Conservation (phyloP, 2,113 vertebrate species). For the Petrocephalus microphthalmus region DNA sequence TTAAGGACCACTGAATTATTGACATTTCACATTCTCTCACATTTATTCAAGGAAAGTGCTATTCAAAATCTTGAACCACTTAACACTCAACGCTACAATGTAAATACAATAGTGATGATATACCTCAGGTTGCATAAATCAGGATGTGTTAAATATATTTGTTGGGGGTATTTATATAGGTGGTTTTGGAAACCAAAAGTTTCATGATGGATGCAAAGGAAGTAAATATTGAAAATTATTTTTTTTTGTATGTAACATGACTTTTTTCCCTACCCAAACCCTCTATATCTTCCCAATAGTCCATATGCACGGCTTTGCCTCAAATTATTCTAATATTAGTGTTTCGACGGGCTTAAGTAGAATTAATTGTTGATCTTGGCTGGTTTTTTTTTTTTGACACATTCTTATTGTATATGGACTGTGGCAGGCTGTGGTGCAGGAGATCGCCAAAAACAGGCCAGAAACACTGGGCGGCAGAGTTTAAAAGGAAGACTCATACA, state of each 20-base stretch:
- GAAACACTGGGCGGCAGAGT: background rate
- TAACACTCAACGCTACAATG: background rate
- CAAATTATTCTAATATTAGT: background rate
- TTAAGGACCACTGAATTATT: background rate
- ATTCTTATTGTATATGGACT: background rate
- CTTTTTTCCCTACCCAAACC: background rate
- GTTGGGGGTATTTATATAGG: background rate
- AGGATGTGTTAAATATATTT: background rate
- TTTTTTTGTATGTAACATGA: background rate
- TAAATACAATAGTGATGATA: background rate
- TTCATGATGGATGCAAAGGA: background rate
- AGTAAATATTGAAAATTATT: background rate
- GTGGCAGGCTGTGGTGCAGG: background rate
- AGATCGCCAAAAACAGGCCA: background rate
- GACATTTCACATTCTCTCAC: background rate
- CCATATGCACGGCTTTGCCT: background rate
- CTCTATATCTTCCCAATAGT: background rate
- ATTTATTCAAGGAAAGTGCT: background rate
- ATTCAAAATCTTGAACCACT: background rate
- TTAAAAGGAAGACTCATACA: background rate
- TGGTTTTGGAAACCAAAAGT: background rate
- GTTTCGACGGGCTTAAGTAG: background rate
- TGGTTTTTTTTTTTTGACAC: background rate
- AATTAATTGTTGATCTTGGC: background rate
- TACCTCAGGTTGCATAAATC: background rate